These are phyloP conservation scores for Trematocara macrostoma DNA, from an alignment of 2,113 vertebrate species.

Conservation along the genomic window DNA sequence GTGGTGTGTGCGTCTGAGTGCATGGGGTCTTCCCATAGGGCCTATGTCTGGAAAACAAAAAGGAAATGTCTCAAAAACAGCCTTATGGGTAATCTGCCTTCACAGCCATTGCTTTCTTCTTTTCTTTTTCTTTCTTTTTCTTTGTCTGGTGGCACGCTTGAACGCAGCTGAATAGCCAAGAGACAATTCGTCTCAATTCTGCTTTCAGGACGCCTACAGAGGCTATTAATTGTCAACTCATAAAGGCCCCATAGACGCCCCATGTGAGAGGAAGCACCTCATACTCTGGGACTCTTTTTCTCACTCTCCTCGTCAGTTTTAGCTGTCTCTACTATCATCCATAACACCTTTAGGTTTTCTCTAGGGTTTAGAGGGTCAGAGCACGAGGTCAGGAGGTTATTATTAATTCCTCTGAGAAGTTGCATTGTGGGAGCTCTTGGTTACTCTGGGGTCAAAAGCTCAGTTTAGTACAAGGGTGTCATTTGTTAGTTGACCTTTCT, in stretches of 20 bases:
- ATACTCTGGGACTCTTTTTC: slow-evolving; percentile 7
- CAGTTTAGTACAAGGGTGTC: slow-evolving; percentile 49
- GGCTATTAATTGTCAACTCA: slow-evolving; percentile 70
- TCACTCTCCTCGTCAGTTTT: slow-evolving; percentile 12
- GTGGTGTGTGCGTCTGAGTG: not conserved
- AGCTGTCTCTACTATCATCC: slow-evolving; percentile 29
- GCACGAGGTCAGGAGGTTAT: slow-evolving; percentile 50
- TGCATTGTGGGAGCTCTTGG: slow-evolving; percentile 52
- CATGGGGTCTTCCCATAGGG: slow-evolving; percentile 15
- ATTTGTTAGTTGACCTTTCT: slow-evolving; percentile 69
- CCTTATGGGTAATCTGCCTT: slow-evolving; percentile 44
- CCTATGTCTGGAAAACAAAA: slow-evolving; percentile 44
- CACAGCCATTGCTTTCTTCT: slow-evolving; percentile 49
- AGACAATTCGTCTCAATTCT: slow-evolving; percentile 70
- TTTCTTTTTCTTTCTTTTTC: slow-evolving; percentile 9
- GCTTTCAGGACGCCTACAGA: slow-evolving; percentile 64
- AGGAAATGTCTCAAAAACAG: slow-evolving; percentile 61
- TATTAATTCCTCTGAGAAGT: slow-evolving; percentile 63
- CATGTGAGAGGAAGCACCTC: slow-evolving; percentile 48
- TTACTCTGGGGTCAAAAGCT: slow-evolving; percentile 53
- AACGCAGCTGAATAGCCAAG: slow-evolving; percentile 63
- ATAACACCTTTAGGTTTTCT: slow-evolving; percentile 44
- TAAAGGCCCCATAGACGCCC: slow-evolving; percentile 49
- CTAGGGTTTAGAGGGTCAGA: slow-evolving; percentile 44
- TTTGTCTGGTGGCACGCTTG: slow-evolving; percentile 63